Base-by-base conservation (phyloP, 2,113 vertebrate species). In the Ceyx cyanopectus region DNA sequence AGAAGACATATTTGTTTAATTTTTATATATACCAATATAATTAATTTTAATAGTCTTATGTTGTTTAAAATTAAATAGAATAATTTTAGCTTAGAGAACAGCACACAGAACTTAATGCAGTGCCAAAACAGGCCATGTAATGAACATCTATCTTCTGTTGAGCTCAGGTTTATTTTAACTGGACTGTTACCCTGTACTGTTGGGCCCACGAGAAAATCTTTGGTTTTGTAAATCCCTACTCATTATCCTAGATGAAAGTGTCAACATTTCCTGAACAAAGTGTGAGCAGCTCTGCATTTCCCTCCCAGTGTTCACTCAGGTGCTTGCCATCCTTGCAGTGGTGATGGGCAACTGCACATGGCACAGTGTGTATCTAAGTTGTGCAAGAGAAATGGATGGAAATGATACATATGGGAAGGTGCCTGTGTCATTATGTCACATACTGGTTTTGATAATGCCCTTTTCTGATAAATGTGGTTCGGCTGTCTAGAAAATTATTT, bases 401-500 rank as follows among this genome's bases (percentile, higher is more conserved):
- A 94, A 88, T 45, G 62, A 89, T 86, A 95, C 73, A 46, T 75
- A 54, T 4, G 80, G 85, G 61, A 88, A 69, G 82, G 65, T 50
- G 65, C 81, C 29, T 54, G n/a, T 58, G 76, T 37, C 65, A 45
- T 90, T 87, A 41, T 81, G 85, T 95, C 91, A 94, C 32, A 18
- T 40, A 7, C 40, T 81, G 53, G 51, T 92, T 93, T 67, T 23
- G 57, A 22, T 90, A 88, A 76, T 20, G 5, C 15, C n/a, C 15
- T 22, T 81, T 91, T 81, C 50, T 84, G 73, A 66, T 89, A 77
- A 89, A 91, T 91, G 50, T 29, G 24, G 19, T 81, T 90, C 82
- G 86, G 94, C 93, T 94, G 93, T 81, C 62, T 81, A 89, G 77
- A 65, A 88, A 81, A 65, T 30, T 61, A 56, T 87, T 78, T 88